These are phyloP conservation scores for Arge pagana DNA, from an alignment of 2,888 invertebrate genomes.

Conservation along the genomic window DNA sequence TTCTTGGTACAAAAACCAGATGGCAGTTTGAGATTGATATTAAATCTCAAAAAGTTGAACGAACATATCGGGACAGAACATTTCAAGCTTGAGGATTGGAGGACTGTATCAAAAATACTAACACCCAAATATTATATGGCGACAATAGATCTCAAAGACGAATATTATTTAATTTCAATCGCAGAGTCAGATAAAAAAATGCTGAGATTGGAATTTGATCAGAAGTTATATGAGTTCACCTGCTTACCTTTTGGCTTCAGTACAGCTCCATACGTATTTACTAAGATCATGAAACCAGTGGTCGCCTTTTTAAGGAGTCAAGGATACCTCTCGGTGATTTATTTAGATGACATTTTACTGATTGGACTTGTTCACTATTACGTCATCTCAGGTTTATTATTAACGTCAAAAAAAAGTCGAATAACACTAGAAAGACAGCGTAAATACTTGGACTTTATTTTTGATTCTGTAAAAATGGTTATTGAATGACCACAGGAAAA, in stretches of 20 bases:
- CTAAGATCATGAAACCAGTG: conserved; percentile 30
- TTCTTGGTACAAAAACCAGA: conserved; percentile 11
- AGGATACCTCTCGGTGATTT: conserved; percentile 19
- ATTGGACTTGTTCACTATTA: conserved; percentile 24
- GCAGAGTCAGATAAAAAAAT: conserved; percentile 29
- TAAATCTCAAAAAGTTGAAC: conserved; percentile 20
- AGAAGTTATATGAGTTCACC: conserved; percentile 31
- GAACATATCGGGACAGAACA: conserved; percentile 9
- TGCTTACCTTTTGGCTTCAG: conserved; percentile 36
- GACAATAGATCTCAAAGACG: conserved; percentile 26
- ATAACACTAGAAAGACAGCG: conserved; percentile 11
- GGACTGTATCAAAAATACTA: conserved; percentile 9
- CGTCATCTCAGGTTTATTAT: conserved; percentile 24
- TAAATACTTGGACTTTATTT: conserved; percentile 22
- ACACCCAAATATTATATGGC: conserved; percentile 25
- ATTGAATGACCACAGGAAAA: conserved; percentile 24
- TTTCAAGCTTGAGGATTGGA: conserved; percentile 24
- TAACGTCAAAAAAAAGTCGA: conserved; percentile 29
- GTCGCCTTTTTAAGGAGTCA: conserved; percentile 1
- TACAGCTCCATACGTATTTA: conserved; percentile 29
- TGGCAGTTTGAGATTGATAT: conserved; percentile 12
- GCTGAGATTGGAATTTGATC: conserved; percentile 32
- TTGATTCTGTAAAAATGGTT: conserved; percentile 15
- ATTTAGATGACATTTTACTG: conserved; percentile 27
- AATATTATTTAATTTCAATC: conserved; percentile 2